phyloP scores from a whole-genome alignment of 2,888 invertebrate species.

The Asteroscopus sphinx region DNA sequence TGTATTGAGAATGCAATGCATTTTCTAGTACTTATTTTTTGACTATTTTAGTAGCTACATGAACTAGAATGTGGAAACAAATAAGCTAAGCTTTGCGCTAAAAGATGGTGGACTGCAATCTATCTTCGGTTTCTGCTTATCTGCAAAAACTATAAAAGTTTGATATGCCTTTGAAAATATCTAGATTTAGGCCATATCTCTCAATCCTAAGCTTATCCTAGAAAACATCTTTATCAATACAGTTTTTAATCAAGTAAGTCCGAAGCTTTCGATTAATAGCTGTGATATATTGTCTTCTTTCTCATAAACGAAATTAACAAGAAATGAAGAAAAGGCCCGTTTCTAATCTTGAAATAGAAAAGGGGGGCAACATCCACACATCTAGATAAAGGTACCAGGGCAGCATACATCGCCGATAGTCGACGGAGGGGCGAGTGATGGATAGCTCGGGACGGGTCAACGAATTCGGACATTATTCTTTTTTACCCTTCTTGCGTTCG shows the following conservation, averaged over 20 bases:
- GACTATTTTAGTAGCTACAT: neutral
- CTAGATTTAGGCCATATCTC: too few species aligned
- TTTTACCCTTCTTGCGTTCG: slow-evolving; percentile 90
- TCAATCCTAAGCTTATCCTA: neutral
- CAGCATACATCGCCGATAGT: slow-evolving; percentile 83
- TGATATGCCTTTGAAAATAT: too few species aligned
- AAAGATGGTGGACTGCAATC: too few species aligned
- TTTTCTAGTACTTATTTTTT: slow-evolving; percentile 9
- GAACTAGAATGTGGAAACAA: too few species aligned
- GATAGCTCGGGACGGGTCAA: slow-evolving; percentile 90
- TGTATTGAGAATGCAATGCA: slow-evolving; percentile 35
- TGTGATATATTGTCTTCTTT: slow-evolving; percentile 54
- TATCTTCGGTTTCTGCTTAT: too few species aligned
- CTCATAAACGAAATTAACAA: slow-evolving; percentile 66
- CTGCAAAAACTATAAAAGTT: too few species aligned
- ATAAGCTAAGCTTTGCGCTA: too few species aligned
- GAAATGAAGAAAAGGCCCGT: slow-evolving; percentile 73
- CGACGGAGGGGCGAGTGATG: slow-evolving; percentile 87
- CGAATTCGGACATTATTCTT: slow-evolving; percentile 91
- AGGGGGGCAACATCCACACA: slow-evolving; percentile 82
- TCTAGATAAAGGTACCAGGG: slow-evolving; percentile 77
- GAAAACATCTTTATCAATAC: neutral
- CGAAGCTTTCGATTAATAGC: slow-evolving; percentile 26
- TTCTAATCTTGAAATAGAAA: slow-evolving; percentile 83
- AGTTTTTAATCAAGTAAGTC: slow-evolving; percentile 27